Conservation (phyloP, 1,140 invertebrate species). For the Diorhabda carinulata region DNA sequence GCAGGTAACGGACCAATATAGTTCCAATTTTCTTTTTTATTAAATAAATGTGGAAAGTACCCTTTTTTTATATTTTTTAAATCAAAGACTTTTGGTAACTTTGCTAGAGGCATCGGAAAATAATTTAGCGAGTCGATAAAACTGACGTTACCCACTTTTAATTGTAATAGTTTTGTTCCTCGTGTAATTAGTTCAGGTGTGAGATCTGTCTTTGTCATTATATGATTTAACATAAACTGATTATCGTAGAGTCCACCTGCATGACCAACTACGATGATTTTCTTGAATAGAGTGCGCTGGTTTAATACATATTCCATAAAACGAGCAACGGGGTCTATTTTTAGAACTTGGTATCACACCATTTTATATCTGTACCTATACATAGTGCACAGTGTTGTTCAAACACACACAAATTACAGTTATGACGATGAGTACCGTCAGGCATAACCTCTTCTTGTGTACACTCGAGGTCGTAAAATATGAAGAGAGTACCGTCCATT, state of each 20-base stretch:
- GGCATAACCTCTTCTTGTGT: too few relatives aligned
- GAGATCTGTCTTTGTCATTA: constrained; percentile 5
- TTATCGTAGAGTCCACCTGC: constrained; percentile 4
- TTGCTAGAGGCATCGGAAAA: constrained; percentile 17
- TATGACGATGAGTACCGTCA: too few relatives aligned
- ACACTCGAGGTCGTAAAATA: too few relatives aligned
- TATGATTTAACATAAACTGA: constrained; percentile 10
- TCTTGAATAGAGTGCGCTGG: constrained; percentile 1
- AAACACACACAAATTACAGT: too few relatives aligned
- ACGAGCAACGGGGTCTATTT: not conserved
- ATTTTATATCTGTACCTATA: not conserved
- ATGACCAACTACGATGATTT: constrained; percentile 9
- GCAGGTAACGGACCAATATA: constrained; percentile 20
- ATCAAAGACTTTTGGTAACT: constrained; percentile 19
- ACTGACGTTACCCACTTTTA: constrained; percentile 2
- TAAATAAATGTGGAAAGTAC: constrained; percentile 27
- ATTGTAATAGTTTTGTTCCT: constrained; percentile 13
- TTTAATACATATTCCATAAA: constrained; percentile 5
- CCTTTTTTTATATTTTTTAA: constrained; percentile 20
- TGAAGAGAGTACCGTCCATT: too few relatives aligned
- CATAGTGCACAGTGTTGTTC: too few relatives aligned
- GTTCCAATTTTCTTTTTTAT: constrained; percentile 17
- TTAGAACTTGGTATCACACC: constrained; percentile 3
- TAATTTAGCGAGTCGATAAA: constrained; percentile 21
- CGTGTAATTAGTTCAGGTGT: constrained; percentile 9